Evolutionary conservation across 2,113 vertebrate species (phyloP).

Genomic region (Brachionichthys hirsutus): DNA sequence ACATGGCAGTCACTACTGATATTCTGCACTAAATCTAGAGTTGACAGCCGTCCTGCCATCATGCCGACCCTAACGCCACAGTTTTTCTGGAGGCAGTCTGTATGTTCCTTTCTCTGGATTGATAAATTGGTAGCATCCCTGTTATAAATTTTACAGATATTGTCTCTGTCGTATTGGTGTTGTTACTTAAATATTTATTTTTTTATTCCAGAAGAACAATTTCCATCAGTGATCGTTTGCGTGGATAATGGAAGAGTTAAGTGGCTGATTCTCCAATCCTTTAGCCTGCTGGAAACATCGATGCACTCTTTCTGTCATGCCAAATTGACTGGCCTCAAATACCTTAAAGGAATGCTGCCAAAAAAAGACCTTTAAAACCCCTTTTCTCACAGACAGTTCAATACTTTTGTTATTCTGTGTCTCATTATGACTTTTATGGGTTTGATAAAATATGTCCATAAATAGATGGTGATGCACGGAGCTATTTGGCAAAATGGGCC

Average conservation of each 20-base stretch:
- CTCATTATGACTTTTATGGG: conserved; percentile 32
- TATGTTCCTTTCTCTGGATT: too few relatives aligned
- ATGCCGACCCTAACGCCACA: conserved; percentile 4
- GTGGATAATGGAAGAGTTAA: not conserved
- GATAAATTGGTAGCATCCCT: too few relatives aligned
- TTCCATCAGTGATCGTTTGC: not conserved
- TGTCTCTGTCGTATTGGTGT: too few relatives aligned
- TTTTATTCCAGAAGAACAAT: not conserved
- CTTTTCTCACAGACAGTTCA: conserved; percentile 4
- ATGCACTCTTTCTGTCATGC: not conserved
- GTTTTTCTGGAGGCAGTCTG: not conserved
- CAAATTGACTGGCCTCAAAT: conserved; percentile 25
- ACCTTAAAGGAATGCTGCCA: conserved; percentile 19
- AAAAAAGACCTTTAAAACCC: not conserved
- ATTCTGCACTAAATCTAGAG: conserved; percentile 29
- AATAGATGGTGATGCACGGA: conserved; percentile 37
- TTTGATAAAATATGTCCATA: conserved; percentile 32
- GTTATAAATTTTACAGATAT: too few relatives aligned
- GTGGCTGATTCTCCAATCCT: not conserved
- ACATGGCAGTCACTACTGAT: conserved; percentile 49
- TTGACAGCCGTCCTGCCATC: conserved; percentile 14
- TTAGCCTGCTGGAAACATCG: conserved; percentile 3
- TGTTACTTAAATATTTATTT: too few relatives aligned
- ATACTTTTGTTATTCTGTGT: conserved; percentile 11
- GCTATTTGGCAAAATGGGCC: conserved; percentile 17